Conservation (phyloP, 2,888 invertebrate genomes). For the Dryomyza anilis region DNA sequence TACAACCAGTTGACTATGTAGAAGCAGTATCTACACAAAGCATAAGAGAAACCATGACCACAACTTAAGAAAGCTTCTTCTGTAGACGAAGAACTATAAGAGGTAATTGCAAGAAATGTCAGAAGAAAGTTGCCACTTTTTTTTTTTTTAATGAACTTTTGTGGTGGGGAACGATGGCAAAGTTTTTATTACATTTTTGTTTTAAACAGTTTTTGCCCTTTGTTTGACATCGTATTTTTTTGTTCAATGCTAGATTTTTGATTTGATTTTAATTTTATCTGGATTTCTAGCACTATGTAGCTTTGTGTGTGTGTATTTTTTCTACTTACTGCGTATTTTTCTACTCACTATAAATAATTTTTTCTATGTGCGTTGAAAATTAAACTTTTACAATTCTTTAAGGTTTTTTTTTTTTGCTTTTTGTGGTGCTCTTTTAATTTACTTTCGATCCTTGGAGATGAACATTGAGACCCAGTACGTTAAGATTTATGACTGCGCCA, state of each 20-base stretch:
- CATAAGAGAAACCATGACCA: too few species aligned
- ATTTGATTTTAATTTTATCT: constrained; percentile 23
- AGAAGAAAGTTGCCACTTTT: constrained; percentile 12
- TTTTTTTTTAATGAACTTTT: constrained; percentile 24
- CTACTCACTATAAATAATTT: background rate
- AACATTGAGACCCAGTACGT: too few species aligned
- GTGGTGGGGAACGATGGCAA: constrained; percentile 21
- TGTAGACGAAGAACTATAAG: background rate
- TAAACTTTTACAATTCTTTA: background rate
- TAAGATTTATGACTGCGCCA: background rate
- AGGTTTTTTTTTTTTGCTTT: background rate
- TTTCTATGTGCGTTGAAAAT: background rate
- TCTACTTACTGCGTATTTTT: background rate
- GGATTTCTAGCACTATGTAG: background rate
- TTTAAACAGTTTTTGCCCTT: background rate
- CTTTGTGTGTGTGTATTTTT: background rate
- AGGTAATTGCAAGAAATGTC: background rate
- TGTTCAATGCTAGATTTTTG: constrained; percentile 18
- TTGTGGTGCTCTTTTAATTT: too few species aligned
- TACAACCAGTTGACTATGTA: background rate
- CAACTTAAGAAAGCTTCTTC: too few species aligned
- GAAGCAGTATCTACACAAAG: background rate
- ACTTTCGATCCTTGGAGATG: too few species aligned
- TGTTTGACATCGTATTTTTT: background rate
- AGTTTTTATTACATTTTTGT: constrained; percentile 19